Evolutionary conservation across 2,797 vertebrate species (phyloP).

Genomic region (Hybognathus amarus): DNA sequence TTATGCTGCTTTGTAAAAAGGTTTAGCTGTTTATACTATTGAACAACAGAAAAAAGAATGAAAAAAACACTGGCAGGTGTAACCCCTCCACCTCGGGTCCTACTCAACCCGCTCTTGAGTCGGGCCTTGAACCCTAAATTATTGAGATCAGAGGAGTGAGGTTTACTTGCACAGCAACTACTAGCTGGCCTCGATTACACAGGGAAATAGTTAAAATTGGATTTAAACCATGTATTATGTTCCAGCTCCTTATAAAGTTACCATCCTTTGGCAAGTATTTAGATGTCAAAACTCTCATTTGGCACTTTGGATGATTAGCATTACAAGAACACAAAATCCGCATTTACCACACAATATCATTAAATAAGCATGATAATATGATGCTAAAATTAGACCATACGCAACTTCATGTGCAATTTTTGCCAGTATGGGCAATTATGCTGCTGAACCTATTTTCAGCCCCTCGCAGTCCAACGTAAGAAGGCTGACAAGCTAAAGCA

Average conservation of each 20-base stretch:
- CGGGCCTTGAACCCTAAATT: too few species aligned
- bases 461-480: not conserved
- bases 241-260: not conserved
- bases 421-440: conserved; percentile 9
- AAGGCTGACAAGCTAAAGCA: not conserved
- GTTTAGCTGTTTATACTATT: conserved; percentile 8
- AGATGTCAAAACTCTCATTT: not conserved
- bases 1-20: not conserved
- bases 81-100: too few species aligned
- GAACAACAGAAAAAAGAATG: not conserved
- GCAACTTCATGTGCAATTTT: conserved; percentile 3
- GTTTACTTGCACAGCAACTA: too few species aligned
- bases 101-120: too few species aligned
- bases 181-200: too few species aligned
- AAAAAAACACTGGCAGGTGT: too few species aligned
- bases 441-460: conserved; percentile 23
- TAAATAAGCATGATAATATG: conserved; percentile 8
- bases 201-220: not conserved
- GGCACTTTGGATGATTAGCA: not conserved
- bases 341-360: not conserved
- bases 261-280: not conserved
- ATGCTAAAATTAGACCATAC: not conserved
- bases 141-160: too few species aligned
- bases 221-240: not conserved
- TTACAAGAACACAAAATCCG: not conserved